A percentile compares a stretch with the other conserved stretches of the same genome.
These are phyloP conservation scores for Hippocampus kuda DNA, from an alignment of 2,797 vertebrate genomes.

Conservation along the genomic window DNA sequence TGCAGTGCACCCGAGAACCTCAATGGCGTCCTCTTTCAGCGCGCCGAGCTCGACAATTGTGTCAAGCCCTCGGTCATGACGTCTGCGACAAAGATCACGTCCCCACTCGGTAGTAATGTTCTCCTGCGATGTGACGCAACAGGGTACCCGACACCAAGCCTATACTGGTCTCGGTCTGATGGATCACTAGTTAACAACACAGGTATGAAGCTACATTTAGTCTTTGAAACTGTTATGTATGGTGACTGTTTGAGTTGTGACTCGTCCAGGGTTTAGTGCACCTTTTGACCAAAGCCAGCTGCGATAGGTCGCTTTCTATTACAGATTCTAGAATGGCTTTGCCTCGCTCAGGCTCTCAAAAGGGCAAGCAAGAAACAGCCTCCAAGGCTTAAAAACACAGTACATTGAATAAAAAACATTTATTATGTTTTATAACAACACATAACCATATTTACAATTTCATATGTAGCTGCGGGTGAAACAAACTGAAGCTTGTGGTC, in stretches of 20 bases:
- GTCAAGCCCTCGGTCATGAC: conserved; percentile 86
- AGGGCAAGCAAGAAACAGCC: too few species aligned
- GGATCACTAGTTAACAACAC: conserved; percentile 73
- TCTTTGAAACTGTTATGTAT: neutral
- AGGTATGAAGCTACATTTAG: conserved; percentile 63
- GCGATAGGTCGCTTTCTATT: neutral
- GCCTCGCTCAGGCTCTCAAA: too few species aligned
- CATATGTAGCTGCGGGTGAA: too few species aligned
- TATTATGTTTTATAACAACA: too few species aligned
- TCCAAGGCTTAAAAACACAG: too few species aligned
- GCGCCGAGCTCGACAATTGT: conserved; percentile 84
- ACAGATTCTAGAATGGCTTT: too few species aligned
- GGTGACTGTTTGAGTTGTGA: too few species aligned
- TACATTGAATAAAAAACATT: too few species aligned
- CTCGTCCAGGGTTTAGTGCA: too few species aligned
- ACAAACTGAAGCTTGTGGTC: too few species aligned
- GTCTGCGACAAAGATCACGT: conserved; percentile 91
- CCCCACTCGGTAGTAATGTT: conserved; percentile 82
- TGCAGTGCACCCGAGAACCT: conserved; percentile 83
- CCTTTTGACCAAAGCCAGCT: too few species aligned
- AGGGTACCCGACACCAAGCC: conserved; percentile 81
- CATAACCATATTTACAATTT: too few species aligned
- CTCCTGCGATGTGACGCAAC: conserved; percentile 87
- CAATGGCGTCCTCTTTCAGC: conserved; percentile 79
- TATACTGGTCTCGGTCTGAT: conserved; percentile 75